phyloP scores from a whole-genome alignment of 1,140 invertebrate species.

The Marisa cornuarietis region DNA sequence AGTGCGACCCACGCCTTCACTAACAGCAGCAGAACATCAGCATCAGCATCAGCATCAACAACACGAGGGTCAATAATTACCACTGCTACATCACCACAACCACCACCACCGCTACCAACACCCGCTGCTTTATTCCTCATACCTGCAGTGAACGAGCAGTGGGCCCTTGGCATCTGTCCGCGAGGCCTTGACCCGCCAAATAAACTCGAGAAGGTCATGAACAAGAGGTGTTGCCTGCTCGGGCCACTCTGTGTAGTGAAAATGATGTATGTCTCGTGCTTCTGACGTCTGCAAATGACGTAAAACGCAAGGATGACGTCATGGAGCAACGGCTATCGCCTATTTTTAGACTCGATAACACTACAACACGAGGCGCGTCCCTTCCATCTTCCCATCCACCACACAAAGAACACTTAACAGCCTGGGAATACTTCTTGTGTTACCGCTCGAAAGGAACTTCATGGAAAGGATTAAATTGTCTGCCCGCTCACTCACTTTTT shows the following conservation, averaged over 20 bases:
- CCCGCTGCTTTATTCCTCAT: background rate
- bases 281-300: conserved; percentile 1
- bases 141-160: conserved; percentile 24
- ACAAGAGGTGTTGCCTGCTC: conserved; percentile 19
- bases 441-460: too few relatives aligned
- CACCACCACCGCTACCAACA: background rate
- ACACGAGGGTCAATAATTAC: background rate
- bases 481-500: background rate
- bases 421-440: too few relatives aligned
- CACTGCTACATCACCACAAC: too few relatives aligned
- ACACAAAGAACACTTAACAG: too few relatives aligned
- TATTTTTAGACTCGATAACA: too few relatives aligned
- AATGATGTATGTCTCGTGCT: conserved; percentile 6
- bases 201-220: conserved; percentile 22
- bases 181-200: conserved; percentile 20
- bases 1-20: conserved; percentile 56
- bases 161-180: conserved; percentile 2
- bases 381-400: too few relatives aligned
- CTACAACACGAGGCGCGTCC: too few relatives aligned
- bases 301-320: too few relatives aligned
- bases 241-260: conserved; percentile 18
- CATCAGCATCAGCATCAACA: background rate
- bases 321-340: too few relatives aligned
- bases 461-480: too few relatives aligned
- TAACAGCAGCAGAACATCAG: conserved; percentile 20